These are phyloP conservation scores for Allacma fusca DNA, from an alignment of 2,888 invertebrate species.

Conservation along the genomic window DNA sequence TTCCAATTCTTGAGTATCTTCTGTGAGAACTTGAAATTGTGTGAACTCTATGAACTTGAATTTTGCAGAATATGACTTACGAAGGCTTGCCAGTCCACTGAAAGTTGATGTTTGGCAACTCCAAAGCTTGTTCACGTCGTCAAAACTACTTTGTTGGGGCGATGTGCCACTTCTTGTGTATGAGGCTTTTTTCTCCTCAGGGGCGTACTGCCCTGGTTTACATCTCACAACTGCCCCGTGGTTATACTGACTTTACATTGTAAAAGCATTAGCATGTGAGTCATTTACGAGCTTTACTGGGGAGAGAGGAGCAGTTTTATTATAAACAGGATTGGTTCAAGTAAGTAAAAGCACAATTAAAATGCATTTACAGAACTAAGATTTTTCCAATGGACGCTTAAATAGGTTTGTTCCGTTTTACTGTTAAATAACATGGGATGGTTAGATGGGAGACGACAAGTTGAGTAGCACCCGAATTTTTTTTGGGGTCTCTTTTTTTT, in stretches of 20 bases:
- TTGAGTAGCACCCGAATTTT: background rate
- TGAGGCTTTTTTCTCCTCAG: slow-evolving; percentile 16
- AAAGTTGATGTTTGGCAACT: slow-evolving; percentile 11
- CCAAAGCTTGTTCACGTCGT: slow-evolving; percentile 16
- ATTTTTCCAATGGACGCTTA: slow-evolving; percentile 2
- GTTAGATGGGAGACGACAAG: background rate
- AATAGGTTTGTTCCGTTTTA: background rate
- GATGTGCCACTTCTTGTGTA: slow-evolving; percentile 6
- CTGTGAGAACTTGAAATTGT: slow-evolving; percentile 16
- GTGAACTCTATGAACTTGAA: slow-evolving; percentile 16
- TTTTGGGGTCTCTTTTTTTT: too few species aligned
- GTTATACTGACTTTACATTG: slow-evolving; percentile 8
- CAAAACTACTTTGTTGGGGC: slow-evolving; percentile 16
- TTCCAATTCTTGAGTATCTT: slow-evolving; percentile 12
- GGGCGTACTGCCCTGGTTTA: slow-evolving; percentile 16
- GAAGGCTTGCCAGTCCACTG: slow-evolving; percentile 13
- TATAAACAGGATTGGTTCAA: slow-evolving; percentile 5
- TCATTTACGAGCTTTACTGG: slow-evolving; percentile 1
- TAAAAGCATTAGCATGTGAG: slow-evolving; percentile 4
- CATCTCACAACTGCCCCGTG: slow-evolving; percentile 8
- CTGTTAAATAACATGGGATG: slow-evolving; percentile 9
- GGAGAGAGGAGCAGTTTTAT: background rate
- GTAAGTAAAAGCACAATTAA: slow-evolving; percentile 16
- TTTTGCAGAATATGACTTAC: slow-evolving; percentile 1
- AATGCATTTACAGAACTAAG: background rate